Percentiles rank a stretch among this genome's conserved stretches.
Conservation (phyloP, 2,888 invertebrate species). For the Drosophila engyochracea region DNA sequence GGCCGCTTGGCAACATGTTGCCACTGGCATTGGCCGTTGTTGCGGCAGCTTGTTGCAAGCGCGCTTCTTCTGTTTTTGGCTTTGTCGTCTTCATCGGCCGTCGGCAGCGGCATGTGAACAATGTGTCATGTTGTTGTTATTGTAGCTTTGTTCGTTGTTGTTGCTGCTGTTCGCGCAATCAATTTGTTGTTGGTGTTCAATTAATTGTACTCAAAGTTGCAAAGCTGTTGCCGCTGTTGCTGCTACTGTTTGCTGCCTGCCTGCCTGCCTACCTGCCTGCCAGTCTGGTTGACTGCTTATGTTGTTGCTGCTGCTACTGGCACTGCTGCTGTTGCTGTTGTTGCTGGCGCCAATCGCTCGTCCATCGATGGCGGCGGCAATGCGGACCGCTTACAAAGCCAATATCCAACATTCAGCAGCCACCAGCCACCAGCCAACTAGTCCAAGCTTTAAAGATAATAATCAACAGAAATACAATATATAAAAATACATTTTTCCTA, state of each 20-base stretch:
- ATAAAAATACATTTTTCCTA: constrained; percentile 64
- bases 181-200: constrained; percentile 81
- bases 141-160: constrained; percentile 35
- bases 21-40: constrained; percentile 35
- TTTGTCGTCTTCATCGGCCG: constrained; percentile 75
- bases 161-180: constrained; percentile 74
- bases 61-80: constrained; percentile 51
- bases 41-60: constrained; percentile 46
- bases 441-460: constrained; percentile 51
- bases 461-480: constrained; percentile 62
- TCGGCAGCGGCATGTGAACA: constrained; percentile 73
- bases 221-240: constrained; percentile 66
- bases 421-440: constrained; percentile 23
- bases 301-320: constrained; percentile 58
- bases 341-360: constrained; percentile 67
- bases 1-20: constrained; percentile 63
- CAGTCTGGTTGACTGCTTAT: constrained; percentile 14
- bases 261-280: constrained; percentile 1
- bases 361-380: constrained; percentile 42
- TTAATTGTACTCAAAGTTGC: constrained; percentile 76
- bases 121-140: constrained; percentile 75
- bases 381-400: constrained; percentile 31
- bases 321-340: constrained; percentile 22
- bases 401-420: constrained; percentile 13
- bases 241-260: constrained; percentile 25